A percentile compares a stretch with the other conserved stretches of the same genome.
These are phyloP conservation scores for Tetrao urogallus DNA, from an alignment of 2,113 vertebrate genomes.

Conservation along the genomic window DNA sequence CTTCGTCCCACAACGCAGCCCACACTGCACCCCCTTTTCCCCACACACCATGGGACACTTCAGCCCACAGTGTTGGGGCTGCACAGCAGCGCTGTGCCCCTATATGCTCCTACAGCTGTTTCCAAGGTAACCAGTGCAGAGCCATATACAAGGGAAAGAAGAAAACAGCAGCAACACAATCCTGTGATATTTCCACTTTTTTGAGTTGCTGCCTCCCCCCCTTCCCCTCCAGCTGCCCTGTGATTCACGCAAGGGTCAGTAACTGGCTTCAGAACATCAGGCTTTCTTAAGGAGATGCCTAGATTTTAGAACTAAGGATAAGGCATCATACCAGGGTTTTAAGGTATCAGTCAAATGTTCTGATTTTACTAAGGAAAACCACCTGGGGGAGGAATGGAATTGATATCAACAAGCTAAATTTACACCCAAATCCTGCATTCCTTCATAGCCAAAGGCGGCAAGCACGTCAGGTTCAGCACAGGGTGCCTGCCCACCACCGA, in stretches of 20 bases:
- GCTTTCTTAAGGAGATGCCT: background rate
- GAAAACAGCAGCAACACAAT: conserved; percentile 31
- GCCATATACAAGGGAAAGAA: conserved; percentile 56
- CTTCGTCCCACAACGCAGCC: background rate
- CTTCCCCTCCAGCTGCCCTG: background rate
- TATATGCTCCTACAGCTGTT: conserved; percentile 74
- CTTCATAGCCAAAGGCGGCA: background rate
- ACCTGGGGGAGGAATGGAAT: background rate
- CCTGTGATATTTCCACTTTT: background rate
- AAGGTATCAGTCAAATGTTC: background rate
- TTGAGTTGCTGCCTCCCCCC: background rate
- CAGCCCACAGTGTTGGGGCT: conserved; percentile 35
- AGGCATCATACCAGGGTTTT: background rate
- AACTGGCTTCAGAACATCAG: background rate
- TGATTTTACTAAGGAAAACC: background rate
- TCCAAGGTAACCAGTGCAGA: conserved; percentile 78
- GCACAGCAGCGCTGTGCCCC: conserved; percentile 69
- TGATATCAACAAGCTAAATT: conserved; percentile 12
- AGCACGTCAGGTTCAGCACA: background rate
- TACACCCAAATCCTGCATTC: background rate
- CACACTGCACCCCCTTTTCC: background rate
- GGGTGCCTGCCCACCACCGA: background rate
- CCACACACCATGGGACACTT: conserved; percentile 62
- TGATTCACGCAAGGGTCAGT: background rate
- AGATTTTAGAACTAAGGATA: background rate